A percentile compares a stretch with the other conserved stretches of the same genome.
Evolutionary conservation across 2,113 vertebrate genomes (phyloP).

Genomic region (Neolamprologus longior): DNA sequence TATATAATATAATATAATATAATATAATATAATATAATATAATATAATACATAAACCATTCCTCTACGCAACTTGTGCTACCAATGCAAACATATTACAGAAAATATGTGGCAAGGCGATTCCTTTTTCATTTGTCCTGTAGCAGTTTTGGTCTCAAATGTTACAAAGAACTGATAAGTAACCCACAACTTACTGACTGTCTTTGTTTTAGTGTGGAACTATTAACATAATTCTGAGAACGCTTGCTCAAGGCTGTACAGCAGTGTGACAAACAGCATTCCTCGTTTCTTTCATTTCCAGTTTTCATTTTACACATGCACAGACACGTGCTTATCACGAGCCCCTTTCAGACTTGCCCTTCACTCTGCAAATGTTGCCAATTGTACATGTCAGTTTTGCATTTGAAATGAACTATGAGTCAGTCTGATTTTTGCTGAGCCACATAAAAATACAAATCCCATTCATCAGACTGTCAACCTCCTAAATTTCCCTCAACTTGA

Average conservation of each 20-base stretch:
- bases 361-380: neutral
- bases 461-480: neutral
- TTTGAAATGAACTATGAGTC: neutral
- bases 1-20: neutral
- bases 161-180: neutral
- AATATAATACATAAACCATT: neutral
- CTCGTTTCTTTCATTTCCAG: neutral
- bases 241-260: neutral
- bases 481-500: neutral
- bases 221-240: neutral
- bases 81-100: neutral
- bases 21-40: neutral
- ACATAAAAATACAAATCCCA: neutral
- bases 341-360: neutral
- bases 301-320: slow-evolving; percentile 1
- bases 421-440: neutral
- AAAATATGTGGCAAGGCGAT: neutral
- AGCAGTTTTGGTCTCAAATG: neutral
- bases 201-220: neutral
- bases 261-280: slow-evolving; percentile 8
- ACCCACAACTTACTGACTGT: neutral
- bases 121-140: neutral
- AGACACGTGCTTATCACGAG: neutral
- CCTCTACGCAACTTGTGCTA: neutral
- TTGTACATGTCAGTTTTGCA: neutral